Evolutionary conservation across 2,797 vertebrate species (phyloP), one percentile per base, ranked within the genome.

Genomic region (Synaphobranchus kaupii): DNA sequence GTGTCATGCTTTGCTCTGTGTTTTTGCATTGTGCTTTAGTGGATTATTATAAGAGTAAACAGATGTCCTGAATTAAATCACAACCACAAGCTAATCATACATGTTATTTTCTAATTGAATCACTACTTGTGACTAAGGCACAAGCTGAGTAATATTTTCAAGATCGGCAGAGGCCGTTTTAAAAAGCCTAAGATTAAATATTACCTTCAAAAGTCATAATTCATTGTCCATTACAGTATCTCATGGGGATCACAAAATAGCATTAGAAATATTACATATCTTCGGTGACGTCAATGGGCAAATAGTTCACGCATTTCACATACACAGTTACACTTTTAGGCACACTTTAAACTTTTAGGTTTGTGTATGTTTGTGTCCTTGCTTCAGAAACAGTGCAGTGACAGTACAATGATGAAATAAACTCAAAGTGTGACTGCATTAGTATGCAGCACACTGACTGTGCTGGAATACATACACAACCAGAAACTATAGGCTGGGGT

Each of bases 211-310:
- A 90, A 84, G 80, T 88, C 88, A 81, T 83, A 86, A 92, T 91
- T 94, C 89, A 92, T 91, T 88, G 25, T 52, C n/a, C 56, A 87
- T 83, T 39, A 82, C 80, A 54, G 83, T 86, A 86, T 84, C 86
- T 87, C 28, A 63, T 83, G 83, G 87, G 56, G 84, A 89, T 83
- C 87, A 86, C 63, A 87, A 88, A 87, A 88, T 87, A 85, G 91
- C 90, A 90, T 91, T 88, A 90, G 90, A 87, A 92, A 91, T 71
- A 88, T 90, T 93, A 39, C 90, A 88, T 88, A 88, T 83, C 89
- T 89, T 89, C 88, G 68, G 87, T 90, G 90, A 93, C 90, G 93
- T 93, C 86, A 91, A 90, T 93, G 39, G 92, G 91, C 87, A 90
- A 86, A 78, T 92, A 92, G 89, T 91, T 91, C 90, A 91, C 88